These are phyloP conservation scores for Leptinotarsa juncta DNA, from an alignment of 2,888 invertebrate species.

Conservation along the genomic window DNA sequence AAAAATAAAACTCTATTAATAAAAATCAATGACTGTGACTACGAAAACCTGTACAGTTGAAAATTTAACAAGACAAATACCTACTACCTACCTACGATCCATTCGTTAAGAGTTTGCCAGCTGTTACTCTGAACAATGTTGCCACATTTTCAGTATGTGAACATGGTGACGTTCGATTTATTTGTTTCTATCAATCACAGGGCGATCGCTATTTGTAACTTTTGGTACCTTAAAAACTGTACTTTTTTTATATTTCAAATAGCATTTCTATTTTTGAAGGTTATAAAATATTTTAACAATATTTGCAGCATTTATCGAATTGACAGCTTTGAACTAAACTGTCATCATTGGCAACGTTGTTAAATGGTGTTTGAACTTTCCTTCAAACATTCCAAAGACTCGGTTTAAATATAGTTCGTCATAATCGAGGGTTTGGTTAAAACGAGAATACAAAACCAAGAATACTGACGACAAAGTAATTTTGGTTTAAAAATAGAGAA, in stretches of 20 bases:
- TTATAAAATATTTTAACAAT: background rate
- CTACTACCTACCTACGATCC: slow-evolving; percentile 28
- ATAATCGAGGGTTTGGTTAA: slow-evolving; percentile 35
- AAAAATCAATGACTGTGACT: slow-evolving; percentile 50
- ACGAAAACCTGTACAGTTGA: slow-evolving; percentile 35
- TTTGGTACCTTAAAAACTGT: background rate
- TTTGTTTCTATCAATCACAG: background rate
- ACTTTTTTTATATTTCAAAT: background rate
- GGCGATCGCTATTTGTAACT: background rate
- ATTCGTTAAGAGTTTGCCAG: slow-evolving; percentile 33
- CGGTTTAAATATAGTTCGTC: slow-evolving; percentile 24
- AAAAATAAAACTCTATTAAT: slow-evolving; percentile 53
- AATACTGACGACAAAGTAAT: slow-evolving; percentile 32
- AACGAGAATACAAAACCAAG: slow-evolving; percentile 32
- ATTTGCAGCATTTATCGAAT: background rate
- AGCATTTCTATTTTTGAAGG: background rate
- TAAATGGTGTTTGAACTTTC: slow-evolving; percentile 21
- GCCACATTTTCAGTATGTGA: slow-evolving; percentile 12
- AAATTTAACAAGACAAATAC: slow-evolving; percentile 34
- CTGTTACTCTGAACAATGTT: slow-evolving; percentile 32
- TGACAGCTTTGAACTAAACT: slow-evolving; percentile 1
- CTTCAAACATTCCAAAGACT: slow-evolving; percentile 14
- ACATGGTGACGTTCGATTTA: background rate
- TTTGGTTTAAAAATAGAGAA: slow-evolving; percentile 33
- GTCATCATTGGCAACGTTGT: slow-evolving; percentile 8